Evolutionary conservation across 2,888 invertebrate genomes (phyloP), one percentile per base, ranked within the genome.

Genomic region (Acrobasis suavella): DNA sequence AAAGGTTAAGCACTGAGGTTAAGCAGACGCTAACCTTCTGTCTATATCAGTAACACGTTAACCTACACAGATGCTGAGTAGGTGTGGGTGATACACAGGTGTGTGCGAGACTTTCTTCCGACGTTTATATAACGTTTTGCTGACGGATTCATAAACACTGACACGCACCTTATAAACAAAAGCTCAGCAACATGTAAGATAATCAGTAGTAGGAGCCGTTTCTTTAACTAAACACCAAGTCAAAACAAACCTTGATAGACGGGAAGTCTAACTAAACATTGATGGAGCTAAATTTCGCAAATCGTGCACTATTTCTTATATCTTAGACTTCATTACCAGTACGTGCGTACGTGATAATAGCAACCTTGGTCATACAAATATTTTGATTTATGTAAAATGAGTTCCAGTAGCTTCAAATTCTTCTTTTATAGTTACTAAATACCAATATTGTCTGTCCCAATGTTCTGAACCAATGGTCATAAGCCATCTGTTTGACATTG

Each of bases 21-120:
- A 74, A 67, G 66, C 72, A 72, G 69, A 69, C 62, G 75, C 73
- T 78, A 82, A 79, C 87, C 87, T 87, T 86, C 82, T 76, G 73
- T 75, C 77, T 81, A 82, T 82, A 82, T 85, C 71, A 67, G 78
- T 78, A 81, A 83, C 81, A 74, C 50, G 81, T 83, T 83, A 76
- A 83, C 82, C 81, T 83, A 84, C 77, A 76, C 69, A 71, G 69
- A 67, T 64, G 60, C 32, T 56, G 65, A 62, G 69, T 75, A 74
- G 78, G 77, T 78, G 74, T 72, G 68, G 71, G 65, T 65, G 65
- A 62, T 37, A 62, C 49, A 65, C 73, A 76, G 72, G 74, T 72
- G 64, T 63, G 68, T 68, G 71, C 67, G 69, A 67, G 70, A 76
- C 82, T 83, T 86, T 86, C 82, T 85, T 83, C 71, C 65, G 66